These are phyloP conservation scores for Electrona antarctica DNA, from an alignment of 2,113 vertebrate species.

Conservation along the genomic window DNA sequence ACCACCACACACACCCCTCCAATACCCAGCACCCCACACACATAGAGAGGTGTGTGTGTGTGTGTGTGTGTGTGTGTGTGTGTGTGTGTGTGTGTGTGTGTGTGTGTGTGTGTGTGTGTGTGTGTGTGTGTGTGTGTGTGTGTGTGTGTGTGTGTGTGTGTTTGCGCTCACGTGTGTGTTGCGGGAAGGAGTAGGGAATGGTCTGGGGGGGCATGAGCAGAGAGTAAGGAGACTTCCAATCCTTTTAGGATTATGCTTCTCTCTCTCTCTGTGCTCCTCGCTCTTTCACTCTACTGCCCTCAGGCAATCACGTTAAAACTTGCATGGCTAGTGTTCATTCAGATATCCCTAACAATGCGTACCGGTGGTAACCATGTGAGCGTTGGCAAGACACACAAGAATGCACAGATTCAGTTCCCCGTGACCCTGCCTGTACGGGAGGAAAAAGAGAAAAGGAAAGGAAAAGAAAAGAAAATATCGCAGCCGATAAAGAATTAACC, in stretches of 20 bases:
- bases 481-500: constrained; percentile 37
- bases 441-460: background rate
- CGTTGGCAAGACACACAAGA: constrained; percentile 89
- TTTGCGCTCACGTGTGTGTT: constrained; percentile 25
- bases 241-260: constrained; percentile 75
- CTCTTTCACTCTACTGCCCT: constrained; percentile 87
- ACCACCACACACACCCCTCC: constrained; percentile 27
- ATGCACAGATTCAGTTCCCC: constrained; percentile 90
- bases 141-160: background rate
- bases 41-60: constrained; percentile 16
- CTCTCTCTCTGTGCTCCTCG: constrained; percentile 61
- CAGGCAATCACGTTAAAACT: constrained; percentile 92
- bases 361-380: constrained; percentile 94
- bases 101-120: background rate
- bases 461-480: constrained; percentile 29
- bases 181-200: constrained; percentile 18
- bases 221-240: constrained; percentile 75
- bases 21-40: constrained; percentile 18
- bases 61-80: background rate
- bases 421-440: constrained; percentile 72
- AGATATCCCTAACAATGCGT: constrained; percentile 92
- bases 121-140: background rate
- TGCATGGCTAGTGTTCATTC: constrained; percentile 91
- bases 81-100: background rate
- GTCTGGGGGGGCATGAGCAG: constrained; percentile 63